Evolutionary conservation across 2,888 invertebrate species (phyloP), one percentile per base, ranked within the genome.

Genomic region (Nasonovia ribisnigri): DNA sequence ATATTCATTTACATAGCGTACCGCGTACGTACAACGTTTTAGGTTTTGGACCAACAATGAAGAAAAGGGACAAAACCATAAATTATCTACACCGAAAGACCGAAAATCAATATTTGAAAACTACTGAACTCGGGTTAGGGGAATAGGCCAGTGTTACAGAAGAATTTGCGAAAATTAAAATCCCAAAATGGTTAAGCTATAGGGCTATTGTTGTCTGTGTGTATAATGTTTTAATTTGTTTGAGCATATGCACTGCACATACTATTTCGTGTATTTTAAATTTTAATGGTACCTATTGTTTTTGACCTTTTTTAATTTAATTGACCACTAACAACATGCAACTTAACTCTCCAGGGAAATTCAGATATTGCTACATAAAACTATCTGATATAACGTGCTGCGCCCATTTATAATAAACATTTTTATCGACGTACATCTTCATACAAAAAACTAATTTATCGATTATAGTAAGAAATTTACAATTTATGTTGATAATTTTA

Each of bases 91-190:
- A 42, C n/a, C 48, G 60, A 93, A 93, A 86, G 89, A 90, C 93
- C 90, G 86, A 93, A 93, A 93, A 93, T 93, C 93, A 93, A 93
- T 93, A 93, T 67, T 87, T 90, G 86, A 90, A 57, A 93, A 93
- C 86, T 87, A 26, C 86, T 13, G 51, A 90, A 90, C 67, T 87
- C 67, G 87, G 86, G 90, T 90, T 90, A 92, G 26, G 29, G 51
- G n/a, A 54, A 51, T 51, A 42, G 24, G 36, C 42, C 43, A 46
- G 13, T 11, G 36, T 60, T 87, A 48, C 43, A 87, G 29, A n/a
- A 86, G 29, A 92, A 67, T 92, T 60, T 91, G 36, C 77, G 24
- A 67, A 84, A 84, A 91, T 48, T 42, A 54, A 91, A 87, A 92
- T 48, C 16, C 36, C 36, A 92, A 91, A 54, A 51, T 43, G 54